Evolutionary conservation across 2,113 vertebrate species (phyloP).

Genomic region (Pygoscelis antarcticus): DNA sequence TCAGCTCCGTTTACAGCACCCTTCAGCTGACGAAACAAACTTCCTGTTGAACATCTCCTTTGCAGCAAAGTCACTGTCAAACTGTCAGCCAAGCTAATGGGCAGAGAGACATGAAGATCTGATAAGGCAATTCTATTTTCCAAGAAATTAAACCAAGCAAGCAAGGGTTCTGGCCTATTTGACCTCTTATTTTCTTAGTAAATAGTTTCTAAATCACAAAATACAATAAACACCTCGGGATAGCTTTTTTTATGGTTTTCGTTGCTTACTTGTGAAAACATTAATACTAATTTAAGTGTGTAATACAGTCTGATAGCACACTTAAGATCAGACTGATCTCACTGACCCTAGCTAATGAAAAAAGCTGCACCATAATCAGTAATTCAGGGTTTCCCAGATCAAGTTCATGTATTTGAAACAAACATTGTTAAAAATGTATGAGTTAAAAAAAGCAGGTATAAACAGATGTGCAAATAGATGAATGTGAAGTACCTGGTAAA

Average conservation of each 20-base stretch:
- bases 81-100: constrained; percentile 42
- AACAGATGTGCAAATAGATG: not conserved
- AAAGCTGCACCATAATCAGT: not conserved
- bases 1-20: constrained; percentile 39
- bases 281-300: not conserved
- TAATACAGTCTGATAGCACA: not conserved
- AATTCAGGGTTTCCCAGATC: not conserved
- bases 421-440: not conserved
- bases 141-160: constrained; percentile 71
- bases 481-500: not conserved
- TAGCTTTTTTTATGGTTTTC: not conserved
- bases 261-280: not conserved
- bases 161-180: constrained; percentile 8
- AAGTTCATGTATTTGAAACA: not conserved
- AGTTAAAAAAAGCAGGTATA: not conserved
- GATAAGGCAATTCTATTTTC: constrained; percentile 65
- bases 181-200: constrained; percentile 63
- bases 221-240: constrained; percentile 3
- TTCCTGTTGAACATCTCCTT: constrained; percentile 52
- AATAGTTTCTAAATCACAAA: constrained; percentile 54
- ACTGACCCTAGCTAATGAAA: not conserved
- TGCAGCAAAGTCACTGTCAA: constrained; percentile 33
- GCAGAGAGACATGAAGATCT: constrained; percentile 42
- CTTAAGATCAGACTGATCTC: not conserved
- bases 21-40: constrained; percentile 47